Percentiles rank a stretch among this genome's conserved stretches.
phyloP scores from a whole-genome alignment of 2,888 invertebrate genomes.

The Catotricha subobsoleta region DNA sequence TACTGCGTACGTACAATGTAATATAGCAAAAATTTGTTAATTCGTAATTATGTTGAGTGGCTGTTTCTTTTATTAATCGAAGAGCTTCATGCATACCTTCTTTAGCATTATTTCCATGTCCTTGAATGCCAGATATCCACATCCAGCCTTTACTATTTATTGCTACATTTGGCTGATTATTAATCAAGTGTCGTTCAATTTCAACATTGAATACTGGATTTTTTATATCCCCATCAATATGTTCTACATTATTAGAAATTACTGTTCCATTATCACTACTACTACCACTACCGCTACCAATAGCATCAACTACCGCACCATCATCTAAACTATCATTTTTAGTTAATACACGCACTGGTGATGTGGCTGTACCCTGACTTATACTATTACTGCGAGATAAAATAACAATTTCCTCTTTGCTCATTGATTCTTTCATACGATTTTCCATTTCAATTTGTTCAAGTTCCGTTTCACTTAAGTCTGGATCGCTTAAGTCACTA shows the following conservation, averaged over 20 bases:
- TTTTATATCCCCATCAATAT: conserved; percentile 8
- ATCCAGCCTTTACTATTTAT: conserved; percentile 64
- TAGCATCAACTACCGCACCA: background rate
- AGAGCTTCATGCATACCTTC: conserved; percentile 52
- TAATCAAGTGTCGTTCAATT: conserved; percentile 39
- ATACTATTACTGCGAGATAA: conserved; percentile 22
- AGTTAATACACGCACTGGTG: conserved; percentile 26
- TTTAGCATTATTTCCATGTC: conserved; percentile 43
- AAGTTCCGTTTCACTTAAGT: conserved; percentile 41
- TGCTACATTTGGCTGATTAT: conserved; percentile 42
- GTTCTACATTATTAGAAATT: background rate
- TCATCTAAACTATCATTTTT: conserved; percentile 24
- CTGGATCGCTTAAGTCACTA: conserved; percentile 44
- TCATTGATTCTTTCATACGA: conserved; percentile 24
- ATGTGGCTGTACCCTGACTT: conserved; percentile 13
- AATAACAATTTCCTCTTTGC: conserved; percentile 1
- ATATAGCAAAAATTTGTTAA: conserved; percentile 59
- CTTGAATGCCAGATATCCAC: conserved; percentile 66
- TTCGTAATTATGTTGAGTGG: conserved; percentile 24
- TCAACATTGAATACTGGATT: conserved; percentile 16
- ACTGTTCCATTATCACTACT: background rate
- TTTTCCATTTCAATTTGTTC: conserved; percentile 38
- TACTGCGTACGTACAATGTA: conserved; percentile 67
- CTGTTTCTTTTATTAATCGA: conserved; percentile 44
- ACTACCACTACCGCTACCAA: conserved; percentile 10